Evolutionary conservation across 2,113 vertebrate species (phyloP), one percentile per base, ranked within the genome.

Genomic region (Octodon degus): DNA sequence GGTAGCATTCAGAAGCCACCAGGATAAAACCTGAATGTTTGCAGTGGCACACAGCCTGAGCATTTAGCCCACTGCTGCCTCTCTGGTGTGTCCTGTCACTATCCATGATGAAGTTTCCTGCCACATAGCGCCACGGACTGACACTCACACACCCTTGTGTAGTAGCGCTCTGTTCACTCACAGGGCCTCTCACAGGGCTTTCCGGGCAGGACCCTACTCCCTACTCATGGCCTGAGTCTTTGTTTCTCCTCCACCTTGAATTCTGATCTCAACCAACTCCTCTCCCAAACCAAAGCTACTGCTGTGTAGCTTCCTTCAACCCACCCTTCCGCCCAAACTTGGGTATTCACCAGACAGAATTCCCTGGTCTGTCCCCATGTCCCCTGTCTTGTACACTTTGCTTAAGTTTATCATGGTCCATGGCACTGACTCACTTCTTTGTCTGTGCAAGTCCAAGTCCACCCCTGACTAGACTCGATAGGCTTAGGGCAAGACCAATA

Each of bases 211-310:
- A 62, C 27, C 1, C 27, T 2, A 30, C 7, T 17, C 62, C 50
- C 1, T 1, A 2, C 22, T 1, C 58, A 12, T 0, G 13, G 0
- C 17, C 32, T 1, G 3, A 0, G 0, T 5, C 14, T 63, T 47
- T 77, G 9, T 7, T 4, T 12, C 40, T 68, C 16, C 27, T 84
- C 72, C 62, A 24, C 16, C n/a, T 34, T 24, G 24, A 27, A 50
- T 12, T 37, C 53, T 62, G 24, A 80, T 86, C 94, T 94, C 50
- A 84, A 47, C 10, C 43, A 68, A 43, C 30, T 32, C 50, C 43
- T 94, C 50, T 43, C 50, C 37, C 60, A 88, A 74, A 62, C 40
- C 37, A 32, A 80, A 70, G 22, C 34, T 13, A 47, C 25, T 34
- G 77, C 22, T 37, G 32, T 17, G 0, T 10, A 25, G 4, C 8